Evolutionary conservation across 2,888 invertebrate species (phyloP), one percentile per base, ranked within the genome.

Genomic region (Eupelmus urozonus): DNA sequence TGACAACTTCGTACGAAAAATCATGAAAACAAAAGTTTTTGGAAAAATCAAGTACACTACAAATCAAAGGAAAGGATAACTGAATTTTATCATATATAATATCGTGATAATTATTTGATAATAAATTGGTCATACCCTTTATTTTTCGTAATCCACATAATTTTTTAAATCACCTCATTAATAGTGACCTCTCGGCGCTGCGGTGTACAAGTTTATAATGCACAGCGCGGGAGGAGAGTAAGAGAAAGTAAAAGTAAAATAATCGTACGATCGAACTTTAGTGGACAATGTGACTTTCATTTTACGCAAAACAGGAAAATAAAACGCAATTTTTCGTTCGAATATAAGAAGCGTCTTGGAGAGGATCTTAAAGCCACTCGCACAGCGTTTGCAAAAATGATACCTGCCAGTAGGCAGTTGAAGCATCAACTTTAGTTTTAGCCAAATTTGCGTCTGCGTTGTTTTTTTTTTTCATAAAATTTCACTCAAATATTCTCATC

Each of bases 91-190:
- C 25, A 2, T 45, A 42, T 63, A 16, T 62, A 45, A 45, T 45
- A 13, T 40, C 20, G 16, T 49, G 4, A 18, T 45, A 16, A 18
- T 25, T 27, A 57, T 13, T 13, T 45, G 16, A 45, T 45, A 45
- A 13, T 16, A 45, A 45, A 45, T 45, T 66, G 53, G 20, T 49
- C 34, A 62, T 55, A 62, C 60, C 62, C 63, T 42, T 62, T 67
- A 16, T 16, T 69, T 27, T n/a, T n/a, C 53, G 34, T 34, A 34
- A 76, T 76, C 49, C 57, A 71, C 71, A 65, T 59, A 59, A 57
- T 63, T 20, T n/a, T n/a, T 45, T 20, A 20, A 67, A 7, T 67
- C 27, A 66, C 25, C 51, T 11, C 51, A 20, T 51, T 53, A 49
- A 45, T 53, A 49, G 11, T 18, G 55, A 7, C 18, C 65, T 71